These are phyloP conservation scores for Apotomis betuletana DNA, from an alignment of 2,888 invertebrate genomes.

Conservation along the genomic window DNA sequence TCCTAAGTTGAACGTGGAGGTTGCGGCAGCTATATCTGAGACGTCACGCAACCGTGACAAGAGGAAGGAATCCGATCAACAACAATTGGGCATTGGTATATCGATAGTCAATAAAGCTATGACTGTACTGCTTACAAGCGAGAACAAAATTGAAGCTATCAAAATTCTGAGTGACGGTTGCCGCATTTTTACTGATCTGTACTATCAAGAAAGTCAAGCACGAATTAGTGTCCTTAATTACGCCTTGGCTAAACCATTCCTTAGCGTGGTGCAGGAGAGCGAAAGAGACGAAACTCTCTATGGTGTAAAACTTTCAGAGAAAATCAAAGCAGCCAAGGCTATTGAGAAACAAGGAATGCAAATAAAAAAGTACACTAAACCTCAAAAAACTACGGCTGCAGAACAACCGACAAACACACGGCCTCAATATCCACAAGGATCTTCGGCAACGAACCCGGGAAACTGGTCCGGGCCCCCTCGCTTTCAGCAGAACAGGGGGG, in stretches of 20 bases:
- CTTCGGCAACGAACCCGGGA: constrained; percentile 1
- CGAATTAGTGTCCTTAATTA: constrained; percentile 4
- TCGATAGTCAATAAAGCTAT: background rate
- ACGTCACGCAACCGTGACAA: constrained; percentile 3
- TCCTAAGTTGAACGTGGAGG: background rate
- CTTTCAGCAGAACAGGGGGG: background rate
- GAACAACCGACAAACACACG: background rate
- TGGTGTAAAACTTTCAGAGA: too few relatives aligned
- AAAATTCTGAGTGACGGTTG: background rate
- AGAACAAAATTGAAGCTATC: constrained; percentile 1
- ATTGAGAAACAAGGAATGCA: too few relatives aligned
- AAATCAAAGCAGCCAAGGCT: too few relatives aligned
- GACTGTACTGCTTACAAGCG: constrained; percentile 1
- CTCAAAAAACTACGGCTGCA: background rate
- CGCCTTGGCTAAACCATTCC: constrained; percentile 1
- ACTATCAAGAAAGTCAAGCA: background rate
- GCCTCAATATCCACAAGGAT: background rate
- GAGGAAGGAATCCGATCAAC: constrained; percentile 5
- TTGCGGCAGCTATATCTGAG: constrained; percentile 1
- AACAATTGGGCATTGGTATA: constrained; percentile 5
- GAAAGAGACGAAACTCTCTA: too few relatives aligned
- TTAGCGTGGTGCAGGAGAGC: background rate
- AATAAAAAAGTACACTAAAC: too few relatives aligned
- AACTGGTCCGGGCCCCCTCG: constrained; percentile 1
- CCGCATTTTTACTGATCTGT: background rate